Conservation (phyloP, 2,797 vertebrate genomes). For the Oreochromis mossambicus region DNA sequence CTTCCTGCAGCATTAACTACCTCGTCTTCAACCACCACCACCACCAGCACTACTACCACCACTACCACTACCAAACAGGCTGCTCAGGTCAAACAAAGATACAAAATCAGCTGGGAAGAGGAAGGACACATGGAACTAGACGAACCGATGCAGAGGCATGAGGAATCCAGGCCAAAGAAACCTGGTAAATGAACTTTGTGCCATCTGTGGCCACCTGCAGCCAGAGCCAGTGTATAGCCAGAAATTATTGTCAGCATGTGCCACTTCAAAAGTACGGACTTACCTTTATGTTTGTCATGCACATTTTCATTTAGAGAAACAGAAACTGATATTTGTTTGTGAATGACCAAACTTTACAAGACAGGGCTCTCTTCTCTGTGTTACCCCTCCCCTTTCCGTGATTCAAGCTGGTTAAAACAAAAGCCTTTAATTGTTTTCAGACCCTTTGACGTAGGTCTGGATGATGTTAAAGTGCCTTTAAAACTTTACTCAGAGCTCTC, state of each 20-base stretch:
- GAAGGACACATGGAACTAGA: not conserved
- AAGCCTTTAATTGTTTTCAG: slow-evolving; percentile 41
- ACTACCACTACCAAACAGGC: not conserved
- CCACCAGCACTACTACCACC: not conserved
- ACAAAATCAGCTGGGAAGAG: slow-evolving; percentile 69
- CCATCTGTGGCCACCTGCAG: not conserved
- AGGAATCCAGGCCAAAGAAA: slow-evolving; percentile 36
- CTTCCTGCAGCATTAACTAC: not conserved
- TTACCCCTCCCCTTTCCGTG: slow-evolving; percentile 1
- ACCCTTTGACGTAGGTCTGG: slow-evolving; percentile 16
- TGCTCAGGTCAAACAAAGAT: slow-evolving; percentile 44
- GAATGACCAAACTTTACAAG: not conserved
- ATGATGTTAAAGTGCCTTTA: slow-evolving; percentile 7
- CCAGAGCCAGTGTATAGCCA: not conserved
- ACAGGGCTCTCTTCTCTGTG: not conserved
- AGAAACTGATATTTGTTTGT: not conserved
- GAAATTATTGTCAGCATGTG: not conserved
- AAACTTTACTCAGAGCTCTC: slow-evolving; percentile 3
- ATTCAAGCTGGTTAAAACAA: slow-evolving; percentile 26
- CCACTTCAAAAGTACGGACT: not conserved
- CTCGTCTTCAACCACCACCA: slow-evolving; percentile 4
- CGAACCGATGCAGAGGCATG: slow-evolving; percentile 41
- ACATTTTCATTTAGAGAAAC: not conserved
- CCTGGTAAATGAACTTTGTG: slow-evolving; percentile 38
- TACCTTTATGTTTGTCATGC: not conserved